A percentile compares a stretch with the other conserved stretches of the same genome.
These are phyloP conservation scores for Scrobipalpa atriplicella DNA, from an alignment of 2,888 invertebrate genomes.

Conservation along the genomic window DNA sequence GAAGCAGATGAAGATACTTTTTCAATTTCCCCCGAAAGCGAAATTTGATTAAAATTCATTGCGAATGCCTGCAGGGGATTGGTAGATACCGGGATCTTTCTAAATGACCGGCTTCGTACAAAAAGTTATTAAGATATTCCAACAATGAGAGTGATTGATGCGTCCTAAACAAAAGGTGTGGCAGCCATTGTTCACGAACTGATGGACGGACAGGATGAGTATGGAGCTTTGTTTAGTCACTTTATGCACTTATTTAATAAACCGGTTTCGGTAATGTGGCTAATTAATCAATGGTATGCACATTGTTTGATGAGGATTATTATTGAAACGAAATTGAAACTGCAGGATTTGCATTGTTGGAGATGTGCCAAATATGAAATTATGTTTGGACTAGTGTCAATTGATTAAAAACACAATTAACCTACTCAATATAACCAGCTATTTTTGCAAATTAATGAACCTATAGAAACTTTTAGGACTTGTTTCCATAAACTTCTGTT, in stretches of 20 bases:
- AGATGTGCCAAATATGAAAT: neutral
- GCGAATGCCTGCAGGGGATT: constrained; percentile 48
- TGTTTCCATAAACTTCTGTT: neutral
- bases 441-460: too few species aligned
- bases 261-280: constrained; percentile 68
- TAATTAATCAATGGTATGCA: constrained; percentile 70
- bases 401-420: too few species aligned
- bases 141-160: constrained; percentile 79
- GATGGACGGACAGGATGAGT: constrained; percentile 50
- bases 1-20: constrained; percentile 38
- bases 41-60: constrained; percentile 62
- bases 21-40: constrained; percentile 50
- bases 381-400: neutral
- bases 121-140: constrained; percentile 80
- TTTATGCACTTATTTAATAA: constrained; percentile 74
- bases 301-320: constrained; percentile 48
- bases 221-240: constrained; percentile 51
- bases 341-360: constrained; percentile 10
- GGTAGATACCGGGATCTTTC: constrained; percentile 71
- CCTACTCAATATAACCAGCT: too few species aligned
- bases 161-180: constrained; percentile 69
- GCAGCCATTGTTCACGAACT: constrained; percentile 61
- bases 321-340: constrained; percentile 12
- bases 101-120: constrained; percentile 76
- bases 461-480: neutral